phyloP scores from a whole-genome alignment of 1,140 invertebrate species.

The Samia ricini region DNA sequence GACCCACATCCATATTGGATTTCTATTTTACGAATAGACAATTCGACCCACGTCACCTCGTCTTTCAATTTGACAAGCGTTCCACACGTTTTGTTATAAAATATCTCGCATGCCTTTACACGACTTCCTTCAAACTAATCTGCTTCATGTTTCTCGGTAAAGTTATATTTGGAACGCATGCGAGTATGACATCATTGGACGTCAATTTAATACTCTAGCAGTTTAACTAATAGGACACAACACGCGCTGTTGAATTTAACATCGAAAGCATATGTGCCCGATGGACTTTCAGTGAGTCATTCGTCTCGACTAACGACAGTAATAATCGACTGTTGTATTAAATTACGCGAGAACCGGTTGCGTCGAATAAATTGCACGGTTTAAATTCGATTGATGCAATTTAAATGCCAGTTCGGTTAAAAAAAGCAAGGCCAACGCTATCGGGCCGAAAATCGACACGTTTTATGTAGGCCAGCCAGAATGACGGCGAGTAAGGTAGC shows the following conservation, averaged over 20 bases:
- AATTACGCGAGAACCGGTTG: conserved; percentile 53
- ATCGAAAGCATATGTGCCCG: conserved; percentile 25
- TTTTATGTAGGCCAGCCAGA: conserved; percentile 62
- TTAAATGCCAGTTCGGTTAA: conserved; percentile 68
- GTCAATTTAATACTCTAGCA: neutral
- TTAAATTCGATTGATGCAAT: conserved; percentile 67
- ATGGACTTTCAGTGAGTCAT: conserved; percentile 47
- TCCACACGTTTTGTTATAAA: conserved; percentile 6
- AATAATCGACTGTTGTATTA: conserved; percentile 37
- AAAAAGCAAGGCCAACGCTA: conserved; percentile 68
- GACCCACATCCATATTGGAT: conserved; percentile 39
- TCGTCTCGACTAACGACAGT: conserved; percentile 37
- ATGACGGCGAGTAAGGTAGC: conserved; percentile 43
- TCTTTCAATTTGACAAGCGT: conserved; percentile 8
- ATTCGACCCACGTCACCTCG: conserved; percentile 24
- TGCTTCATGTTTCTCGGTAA: conserved; percentile 9
- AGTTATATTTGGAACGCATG: conserved; percentile 8
- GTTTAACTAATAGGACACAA: conserved; percentile 9
- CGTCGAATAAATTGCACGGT: conserved; percentile 52
- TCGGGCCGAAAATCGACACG: conserved; percentile 71
- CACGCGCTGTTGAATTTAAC: conserved; percentile 26
- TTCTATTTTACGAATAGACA: conserved; percentile 34
- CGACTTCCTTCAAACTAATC: conserved; percentile 9
- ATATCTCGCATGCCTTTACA: conserved; percentile 1
- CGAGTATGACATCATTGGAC: conserved; percentile 8